These are phyloP conservation scores for Hassar affinis DNA, from an alignment of 2,113 vertebrate species.

Conservation along the genomic window DNA sequence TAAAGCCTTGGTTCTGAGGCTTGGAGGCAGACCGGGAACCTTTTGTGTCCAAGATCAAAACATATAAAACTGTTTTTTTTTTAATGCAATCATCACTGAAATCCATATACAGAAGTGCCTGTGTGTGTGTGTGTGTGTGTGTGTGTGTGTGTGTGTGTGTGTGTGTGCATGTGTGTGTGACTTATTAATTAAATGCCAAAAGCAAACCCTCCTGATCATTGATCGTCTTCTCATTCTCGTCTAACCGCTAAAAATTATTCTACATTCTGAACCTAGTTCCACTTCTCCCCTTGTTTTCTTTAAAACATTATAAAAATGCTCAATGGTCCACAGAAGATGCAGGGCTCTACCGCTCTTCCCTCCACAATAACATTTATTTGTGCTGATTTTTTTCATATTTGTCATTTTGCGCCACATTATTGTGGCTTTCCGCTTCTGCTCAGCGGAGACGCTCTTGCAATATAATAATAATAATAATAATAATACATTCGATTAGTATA, in stretches of 20 bases:
- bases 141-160: not conserved
- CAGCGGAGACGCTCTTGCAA: no score
- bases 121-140: not conserved
- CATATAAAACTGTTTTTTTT: slow-evolving; percentile 17
- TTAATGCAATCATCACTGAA: not conserved
- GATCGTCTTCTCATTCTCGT: not conserved
- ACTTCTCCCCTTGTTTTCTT: not conserved
- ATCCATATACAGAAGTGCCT: not conserved
- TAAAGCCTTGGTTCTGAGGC: slow-evolving; percentile 25
- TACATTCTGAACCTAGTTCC: not conserved
- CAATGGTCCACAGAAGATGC: not conserved
- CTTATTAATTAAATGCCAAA: not conserved
- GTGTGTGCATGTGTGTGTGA: not conserved
- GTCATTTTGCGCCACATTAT: no score
- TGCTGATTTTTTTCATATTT: not conserved
- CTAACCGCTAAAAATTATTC: not conserved
- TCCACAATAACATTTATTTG: no score
- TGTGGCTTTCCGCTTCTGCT: no score
- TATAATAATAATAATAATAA: no score
- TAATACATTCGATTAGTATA: no score
- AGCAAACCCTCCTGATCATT: not conserved
- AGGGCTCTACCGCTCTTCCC: no score
- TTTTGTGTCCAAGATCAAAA: slow-evolving; percentile 26
- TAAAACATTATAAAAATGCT: not conserved
- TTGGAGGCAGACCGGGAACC: not conserved